phyloP scores from a whole-genome alignment of 64 coral and sea anemone genomes.

The Pocillopora damicornis region DNA sequence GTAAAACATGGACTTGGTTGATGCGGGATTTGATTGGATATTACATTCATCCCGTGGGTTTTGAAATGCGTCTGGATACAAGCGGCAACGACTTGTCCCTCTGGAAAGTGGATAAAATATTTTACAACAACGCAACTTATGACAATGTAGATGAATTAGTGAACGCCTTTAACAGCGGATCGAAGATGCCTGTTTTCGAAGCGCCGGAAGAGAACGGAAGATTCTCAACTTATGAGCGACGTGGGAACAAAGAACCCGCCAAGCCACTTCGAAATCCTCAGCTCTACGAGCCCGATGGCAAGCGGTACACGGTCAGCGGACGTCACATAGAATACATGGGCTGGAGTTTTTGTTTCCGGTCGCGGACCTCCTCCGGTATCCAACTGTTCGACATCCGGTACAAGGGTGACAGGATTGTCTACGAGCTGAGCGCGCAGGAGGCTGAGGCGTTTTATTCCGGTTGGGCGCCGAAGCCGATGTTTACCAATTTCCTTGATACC shows the following conservation, averaged over 20 bases:
- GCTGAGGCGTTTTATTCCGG: slow-evolving; percentile 57
- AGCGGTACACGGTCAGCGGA: slow-evolving; percentile 52
- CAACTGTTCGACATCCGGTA: slow-evolving; percentile 70
- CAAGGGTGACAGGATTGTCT: slow-evolving; percentile 58
- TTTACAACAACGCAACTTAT: slow-evolving; percentile 76
- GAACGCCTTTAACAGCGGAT: slow-evolving; percentile 41
- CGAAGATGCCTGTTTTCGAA: slow-evolving; percentile 16
- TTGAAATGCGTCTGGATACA: slow-evolving; percentile 55
- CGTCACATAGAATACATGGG: slow-evolving; percentile 72
- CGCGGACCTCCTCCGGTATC: slow-evolving; percentile 48
- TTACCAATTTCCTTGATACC: slow-evolving; percentile 48
- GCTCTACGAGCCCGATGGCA: slow-evolving; percentile 68
- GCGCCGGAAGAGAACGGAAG: neutral
- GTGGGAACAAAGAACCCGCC: slow-evolving; percentile 36
- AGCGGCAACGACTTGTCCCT: slow-evolving; percentile 54
- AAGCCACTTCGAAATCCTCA: slow-evolving; percentile 54
- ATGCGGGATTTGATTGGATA: slow-evolving; percentile 12
- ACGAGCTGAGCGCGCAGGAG: slow-evolving; percentile 72
- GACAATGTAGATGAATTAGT: slow-evolving; percentile 42
- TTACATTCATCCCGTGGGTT: slow-evolving; percentile 48
- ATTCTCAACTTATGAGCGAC: slow-evolving; percentile 38
- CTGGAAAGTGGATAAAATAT: slow-evolving; percentile 62
- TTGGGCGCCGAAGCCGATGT: slow-evolving; percentile 38
- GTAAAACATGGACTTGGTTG: slow-evolving; percentile 57
- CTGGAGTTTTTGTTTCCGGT: slow-evolving; percentile 66